Conservation (phyloP, 2,888 invertebrate species). For the Chrysolina haemoptera region DNA sequence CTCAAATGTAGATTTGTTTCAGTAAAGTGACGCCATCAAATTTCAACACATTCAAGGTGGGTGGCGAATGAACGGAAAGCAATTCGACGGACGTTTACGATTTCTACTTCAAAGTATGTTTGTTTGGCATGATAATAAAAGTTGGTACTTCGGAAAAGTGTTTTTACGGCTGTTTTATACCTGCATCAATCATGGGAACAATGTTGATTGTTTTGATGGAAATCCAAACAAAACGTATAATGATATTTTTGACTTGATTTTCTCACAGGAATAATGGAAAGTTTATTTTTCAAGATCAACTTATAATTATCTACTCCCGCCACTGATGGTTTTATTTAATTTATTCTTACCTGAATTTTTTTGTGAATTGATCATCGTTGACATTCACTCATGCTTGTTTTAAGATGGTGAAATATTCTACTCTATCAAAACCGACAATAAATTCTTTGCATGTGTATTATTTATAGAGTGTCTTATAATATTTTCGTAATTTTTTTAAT, state of each 20-base stretch:
- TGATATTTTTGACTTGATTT: background rate
- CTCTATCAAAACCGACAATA: too few species aligned
- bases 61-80: conserved; percentile 16
- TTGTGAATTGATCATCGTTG: too few species aligned
- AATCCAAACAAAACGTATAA: background rate
- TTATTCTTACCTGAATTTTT: too few species aligned
- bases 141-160: conserved; percentile 11
- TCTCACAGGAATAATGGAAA: background rate
- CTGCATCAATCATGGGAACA: conserved; percentile 10
- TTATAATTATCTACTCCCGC: too few species aligned
- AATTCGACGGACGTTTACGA: conserved; percentile 18
- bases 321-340: too few species aligned
- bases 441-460: too few species aligned
- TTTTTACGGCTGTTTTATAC: conserved; percentile 18
- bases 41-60: conserved; percentile 20
- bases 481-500: too few species aligned
- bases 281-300: too few species aligned
- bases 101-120: conserved; percentile 15
- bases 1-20: background rate
- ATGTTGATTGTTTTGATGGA: background rate
- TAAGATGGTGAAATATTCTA: too few species aligned
- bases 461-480: too few species aligned
- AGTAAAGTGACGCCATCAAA: conserved; percentile 16
- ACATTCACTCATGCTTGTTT: too few species aligned
- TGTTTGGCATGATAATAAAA: conserved; percentile 21